phyloP scores from a whole-genome alignment of 1,140 invertebrate genomes.

The Procambarus virginalis region DNA sequence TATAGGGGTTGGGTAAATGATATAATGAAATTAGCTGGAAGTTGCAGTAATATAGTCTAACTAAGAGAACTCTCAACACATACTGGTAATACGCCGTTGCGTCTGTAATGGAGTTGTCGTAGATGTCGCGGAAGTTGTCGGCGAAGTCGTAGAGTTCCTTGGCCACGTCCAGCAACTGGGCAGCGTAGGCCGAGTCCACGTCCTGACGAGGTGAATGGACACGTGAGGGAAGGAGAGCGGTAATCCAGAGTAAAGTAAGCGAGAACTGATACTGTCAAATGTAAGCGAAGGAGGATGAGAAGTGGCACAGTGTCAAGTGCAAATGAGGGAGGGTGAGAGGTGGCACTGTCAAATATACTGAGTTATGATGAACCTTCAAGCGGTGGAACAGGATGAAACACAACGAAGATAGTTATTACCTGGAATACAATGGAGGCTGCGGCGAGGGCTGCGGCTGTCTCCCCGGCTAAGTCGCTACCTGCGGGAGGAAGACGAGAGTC shows the following conservation, averaged over 20 bases:
- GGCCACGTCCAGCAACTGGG: constrained; percentile 72
- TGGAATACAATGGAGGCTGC: constrained; percentile 76
- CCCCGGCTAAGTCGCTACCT: constrained; percentile 78
- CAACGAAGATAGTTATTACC: no score
- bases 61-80: neutral
- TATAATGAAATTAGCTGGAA: no score
- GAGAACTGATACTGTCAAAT: no score
- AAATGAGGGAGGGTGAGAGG: no score
- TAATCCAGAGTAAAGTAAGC: neutral
- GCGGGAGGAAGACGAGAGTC: no score
- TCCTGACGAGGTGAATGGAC: neutral
- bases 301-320: no score
- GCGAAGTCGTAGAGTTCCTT: constrained; percentile 74
- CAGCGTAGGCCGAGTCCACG: constrained; percentile 72
- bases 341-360: no score
- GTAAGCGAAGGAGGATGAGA: neutral
- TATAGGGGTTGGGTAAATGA: no score
- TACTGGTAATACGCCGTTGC: constrained; percentile 58
- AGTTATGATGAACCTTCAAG: no score
- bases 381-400: no score
- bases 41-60: no score
- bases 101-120: constrained; percentile 73
- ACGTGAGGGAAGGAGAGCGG: no score
- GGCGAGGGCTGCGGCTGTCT: constrained; percentile 80
- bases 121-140: constrained; percentile 73